Base-by-base conservation (phyloP, 37 sponge, comb jelly and placozoan species). In the Aplysina aerophoba region DNA sequence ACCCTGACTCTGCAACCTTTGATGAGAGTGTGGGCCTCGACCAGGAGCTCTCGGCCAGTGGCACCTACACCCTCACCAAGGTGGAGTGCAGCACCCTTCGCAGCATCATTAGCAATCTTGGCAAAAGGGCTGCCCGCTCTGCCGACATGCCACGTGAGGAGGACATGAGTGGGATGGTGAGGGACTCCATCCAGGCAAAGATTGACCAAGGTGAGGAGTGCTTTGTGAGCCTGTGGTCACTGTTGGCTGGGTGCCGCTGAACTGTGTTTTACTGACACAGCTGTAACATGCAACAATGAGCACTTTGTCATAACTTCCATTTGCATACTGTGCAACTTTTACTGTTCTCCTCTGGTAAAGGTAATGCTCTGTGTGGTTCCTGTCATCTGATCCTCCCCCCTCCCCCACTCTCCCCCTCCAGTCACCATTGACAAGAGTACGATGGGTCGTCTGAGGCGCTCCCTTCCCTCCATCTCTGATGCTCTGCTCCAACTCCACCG, bases 401-500 rank as follows among this genome's bases (percentile, higher is more conserved):
- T 31, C 14, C 30, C 20, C 19, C 59, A 20, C 59, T 62, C 5
- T 4, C 5, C 53, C 41, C 54, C 20, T 36, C 3, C 1, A 75
- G 78, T 75, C 2, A 3, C 53, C 25, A 24, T 75, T 53, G 54
- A 5, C 22, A 38, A 75, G 54, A 44, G 54, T 15, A 50, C 12
- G 24, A 75, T 75, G 44, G 31, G 54, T 75, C 54, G 78, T 1
- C n/a, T 75, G 54, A 75, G 78, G 59, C 81, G 64, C 25, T 34
- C 50, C 14, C 39, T 87, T 28, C 81, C 87, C 14, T 81, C 87
- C 38, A 53, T 81, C 15, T 27, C 55, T 20, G 37, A 50, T 54
- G 58, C 38, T 3, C 53, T 87, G 59, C 41, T 68, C 38, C 8
- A 30, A 20, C 71, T 87, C 38, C 87, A 80, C 59, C 66, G 68